A percentile compares a stretch with the other conserved stretches of the same genome.
phyloP scores from a whole-genome alignment of 2,797 vertebrate species.

The Myotis findleyi region DNA sequence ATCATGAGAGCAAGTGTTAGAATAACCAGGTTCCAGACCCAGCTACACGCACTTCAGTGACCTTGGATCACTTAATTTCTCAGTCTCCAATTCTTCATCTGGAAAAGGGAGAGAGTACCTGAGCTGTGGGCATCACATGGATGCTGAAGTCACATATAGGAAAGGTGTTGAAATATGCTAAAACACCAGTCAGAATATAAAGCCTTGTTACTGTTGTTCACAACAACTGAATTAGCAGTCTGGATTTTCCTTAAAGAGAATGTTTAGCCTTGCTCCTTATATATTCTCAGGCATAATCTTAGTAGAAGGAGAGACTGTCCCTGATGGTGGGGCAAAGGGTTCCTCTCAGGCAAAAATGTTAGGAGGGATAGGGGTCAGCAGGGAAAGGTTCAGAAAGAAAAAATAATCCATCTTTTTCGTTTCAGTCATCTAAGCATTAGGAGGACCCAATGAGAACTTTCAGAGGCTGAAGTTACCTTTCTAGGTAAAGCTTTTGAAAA shows the following conservation, averaged over 20 bases:
- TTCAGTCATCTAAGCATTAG: not conserved
- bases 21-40: not conserved
- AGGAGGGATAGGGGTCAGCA: not conserved
- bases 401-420: not conserved
- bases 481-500: not conserved
- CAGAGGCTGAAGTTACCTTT: not conserved
- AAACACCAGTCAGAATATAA: not conserved
- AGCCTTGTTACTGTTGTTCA: not conserved
- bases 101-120: not conserved
- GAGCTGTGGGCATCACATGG: not conserved
- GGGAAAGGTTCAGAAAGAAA: constrained; percentile 39
- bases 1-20: not conserved
- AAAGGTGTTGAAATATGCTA: not conserved
- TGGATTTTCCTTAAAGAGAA: not conserved
- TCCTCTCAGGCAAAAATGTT: not conserved
- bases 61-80: not conserved
- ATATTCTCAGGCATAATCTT: not conserved
- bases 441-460: not conserved
- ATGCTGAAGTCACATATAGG: not conserved
- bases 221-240: not conserved
- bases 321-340: not conserved
- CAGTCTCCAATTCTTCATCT: not conserved
- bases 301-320: not conserved
- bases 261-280: not conserved
- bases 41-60: not conserved